phyloP scores from a whole-genome alignment of 2,113 vertebrate genomes.

The Pycnonotus jocosus region DNA sequence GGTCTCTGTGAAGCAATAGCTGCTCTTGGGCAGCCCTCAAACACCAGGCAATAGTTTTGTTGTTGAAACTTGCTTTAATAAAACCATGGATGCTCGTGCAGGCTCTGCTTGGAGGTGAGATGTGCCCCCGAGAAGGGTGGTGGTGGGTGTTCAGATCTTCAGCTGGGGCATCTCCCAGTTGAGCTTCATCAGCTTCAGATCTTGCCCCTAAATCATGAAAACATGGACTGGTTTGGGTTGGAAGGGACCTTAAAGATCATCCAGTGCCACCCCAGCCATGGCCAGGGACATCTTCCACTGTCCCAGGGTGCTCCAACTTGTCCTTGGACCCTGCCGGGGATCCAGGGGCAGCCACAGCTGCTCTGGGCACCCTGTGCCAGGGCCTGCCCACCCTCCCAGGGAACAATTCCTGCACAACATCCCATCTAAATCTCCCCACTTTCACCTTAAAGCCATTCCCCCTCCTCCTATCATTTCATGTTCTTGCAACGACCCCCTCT shows the following conservation, averaged over 20 bases:
- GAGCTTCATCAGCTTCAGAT: neutral
- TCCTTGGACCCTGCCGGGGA: neutral
- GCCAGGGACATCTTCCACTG: neutral
- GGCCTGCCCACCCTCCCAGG: accelerated
- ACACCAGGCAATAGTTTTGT: neutral
- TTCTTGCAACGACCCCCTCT: neutral
- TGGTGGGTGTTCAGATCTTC: neutral
- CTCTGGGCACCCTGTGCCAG: neutral
- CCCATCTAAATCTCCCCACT: neutral
- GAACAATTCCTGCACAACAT: accelerated
- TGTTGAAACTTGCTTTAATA: neutral
- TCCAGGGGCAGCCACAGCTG: neutral
- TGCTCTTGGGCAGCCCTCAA: neutral
- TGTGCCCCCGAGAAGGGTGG: neutral
- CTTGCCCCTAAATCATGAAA: neutral
- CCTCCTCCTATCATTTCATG: neutral
- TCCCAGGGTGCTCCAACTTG: neutral
- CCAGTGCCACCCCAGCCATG: neutral
- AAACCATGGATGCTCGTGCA: neutral
- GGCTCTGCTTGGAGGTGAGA: neutral
- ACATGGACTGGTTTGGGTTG: neutral
- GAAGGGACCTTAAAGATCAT: accelerated
- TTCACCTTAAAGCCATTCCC: neutral
- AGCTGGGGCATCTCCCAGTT: neutral
- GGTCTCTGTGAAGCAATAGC: neutral